Base-by-base conservation (phyloP, 2,113 vertebrate species). In the Thymallus thymallus region DNA sequence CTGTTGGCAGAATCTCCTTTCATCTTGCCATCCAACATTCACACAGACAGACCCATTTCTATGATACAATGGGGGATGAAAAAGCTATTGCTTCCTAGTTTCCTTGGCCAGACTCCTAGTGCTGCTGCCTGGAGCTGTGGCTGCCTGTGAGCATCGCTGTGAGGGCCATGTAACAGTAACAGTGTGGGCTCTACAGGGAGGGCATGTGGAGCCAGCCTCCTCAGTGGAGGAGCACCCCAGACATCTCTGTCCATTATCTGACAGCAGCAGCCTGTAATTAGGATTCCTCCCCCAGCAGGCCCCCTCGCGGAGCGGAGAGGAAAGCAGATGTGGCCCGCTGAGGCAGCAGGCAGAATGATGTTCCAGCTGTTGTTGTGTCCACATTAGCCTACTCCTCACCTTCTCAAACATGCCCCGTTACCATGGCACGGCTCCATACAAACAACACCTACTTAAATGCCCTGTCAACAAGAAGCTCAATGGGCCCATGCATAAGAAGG, bases 241-340 rank as follows among this genome's bases (percentile, higher is more conserved):
- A 90, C 87, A 86, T 85, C 84, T 77, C 86, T 79, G 85, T 88
- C 84, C 81, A 86, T 88, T 87, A 82, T 90, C 81, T 86, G 84
- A 85, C 80, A 76, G 83, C 78, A 82, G 85, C 85, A 85, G 88
- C 86, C 89, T 90, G 86, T 92, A 91, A 92, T 92, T 92, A 91
- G 85, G 88, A 90, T 91, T 90, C 89, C 84, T 79, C 83, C 89
- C 87, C 80, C 91, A 88, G 90, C 82, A 86, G 90, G 90, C 80
- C 79, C 72, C 46, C 41, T 75, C 82, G 24, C 84, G 74, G 71
- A 87, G 82, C 81, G 29, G 82, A 75, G 71, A 87, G 82, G 85
- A 92, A 91, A 92, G 83, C 92, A 93, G 92, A 92, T 93, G 91
- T 91, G 86, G 86, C 81, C 86, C 77, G 68, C 72, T 61, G 85